Conservation (phyloP, 37 sponge, comb jelly and placozoan genomes). For the Beroe forskalii region DNA sequence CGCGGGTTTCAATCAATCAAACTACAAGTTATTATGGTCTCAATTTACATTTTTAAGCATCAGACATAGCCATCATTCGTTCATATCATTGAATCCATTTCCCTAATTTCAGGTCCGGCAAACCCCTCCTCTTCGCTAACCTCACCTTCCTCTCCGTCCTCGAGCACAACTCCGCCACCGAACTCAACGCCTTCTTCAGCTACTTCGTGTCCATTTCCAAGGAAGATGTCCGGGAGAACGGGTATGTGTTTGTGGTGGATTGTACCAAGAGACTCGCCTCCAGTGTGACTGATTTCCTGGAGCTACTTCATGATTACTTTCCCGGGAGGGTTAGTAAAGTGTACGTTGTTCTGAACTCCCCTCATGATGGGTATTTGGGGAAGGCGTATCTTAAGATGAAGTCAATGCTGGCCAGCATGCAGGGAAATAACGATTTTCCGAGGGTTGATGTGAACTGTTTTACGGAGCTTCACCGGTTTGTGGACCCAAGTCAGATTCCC, state of each 20-base stretch:
- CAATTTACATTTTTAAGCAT: too few relatives aligned
- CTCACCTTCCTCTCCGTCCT: background rate
- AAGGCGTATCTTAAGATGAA: background rate
- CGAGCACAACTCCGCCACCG: background rate
- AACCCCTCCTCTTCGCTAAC: background rate
- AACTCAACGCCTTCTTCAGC: background rate
- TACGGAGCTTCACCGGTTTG: background rate
- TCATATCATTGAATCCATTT: too few relatives aligned
- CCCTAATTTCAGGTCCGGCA: too few relatives aligned
- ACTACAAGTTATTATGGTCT: too few relatives aligned
- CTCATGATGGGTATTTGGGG: background rate
- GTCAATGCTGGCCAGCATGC: constrained; percentile 3
- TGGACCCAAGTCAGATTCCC: constrained; percentile 6
- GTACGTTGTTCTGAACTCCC: background rate
- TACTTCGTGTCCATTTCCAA: constrained; percentile 25
- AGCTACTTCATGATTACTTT: constrained; percentile 37
- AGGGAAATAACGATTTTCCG: background rate
- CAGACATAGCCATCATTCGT: too few relatives aligned
- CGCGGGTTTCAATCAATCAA: too few relatives aligned
- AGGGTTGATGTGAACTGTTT: background rate
- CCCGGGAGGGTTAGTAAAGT: background rate
- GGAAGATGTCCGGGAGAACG: background rate
- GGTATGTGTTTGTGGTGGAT: constrained; percentile 7
- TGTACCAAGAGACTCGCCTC: background rate
- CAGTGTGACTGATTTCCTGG: background rate